These are phyloP conservation scores for rabbit (Oryctolagus cuniculus) DNA, from an alignment of 2,113 vertebrate species.

Conservation along the genomic window mOryCun1.1 NC_091433.1:129323001-129323500, in stretches of 20 bases:
- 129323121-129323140: not conserved
- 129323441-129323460: too few relatives aligned
- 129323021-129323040: not conserved
- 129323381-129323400: too few relatives aligned
- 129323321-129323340: constrained; percentile 43
- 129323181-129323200: not conserved
- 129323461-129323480: too few relatives aligned
- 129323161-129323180: constrained; percentile 7
- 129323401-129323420: too few relatives aligned
- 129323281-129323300: not conserved
- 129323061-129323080: not conserved
- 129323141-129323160: constrained; percentile 22
- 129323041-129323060: not conserved
- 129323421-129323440: too few relatives aligned
- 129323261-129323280: not conserved
- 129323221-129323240: not conserved
- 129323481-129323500: too few relatives aligned
- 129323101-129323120: not conserved
- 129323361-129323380: too few relatives aligned
- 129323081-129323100: not conserved
- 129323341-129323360: not conserved
- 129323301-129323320: not conserved
- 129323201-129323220: not conserved
- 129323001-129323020: not conserved
- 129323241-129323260: not conserved